Conservation (phyloP, 2,888 invertebrate species). For the Psylliodes chrysocephalus region DNA sequence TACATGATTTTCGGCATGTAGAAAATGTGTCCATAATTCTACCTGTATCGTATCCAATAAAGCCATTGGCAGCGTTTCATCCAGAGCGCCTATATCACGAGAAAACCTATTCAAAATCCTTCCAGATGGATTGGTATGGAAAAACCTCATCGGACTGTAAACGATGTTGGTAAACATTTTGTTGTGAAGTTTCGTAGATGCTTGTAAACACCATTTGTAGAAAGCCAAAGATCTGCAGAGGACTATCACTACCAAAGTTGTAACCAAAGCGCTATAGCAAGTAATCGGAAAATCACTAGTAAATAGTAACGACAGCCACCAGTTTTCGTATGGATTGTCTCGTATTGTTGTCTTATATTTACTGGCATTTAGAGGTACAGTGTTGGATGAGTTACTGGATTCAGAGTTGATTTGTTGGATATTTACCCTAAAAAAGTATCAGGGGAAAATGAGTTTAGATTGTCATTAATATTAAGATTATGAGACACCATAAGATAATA, state of each 20-base stretch:
- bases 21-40: slow-evolving; percentile 8
- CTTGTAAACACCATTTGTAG: slow-evolving; percentile 66
- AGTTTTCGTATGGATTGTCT: slow-evolving; percentile 15
- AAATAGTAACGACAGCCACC: slow-evolving; percentile 25
- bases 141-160: slow-evolving; percentile 74
- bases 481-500: too few species aligned
- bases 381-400: neutral
- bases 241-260: slow-evolving; percentile 51
- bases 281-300: slow-evolving; percentile 1
- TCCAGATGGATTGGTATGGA: slow-evolving; percentile 74
- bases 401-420: slow-evolving; percentile 15
- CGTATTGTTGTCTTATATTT: neutral
- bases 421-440: slow-evolving; percentile 26
- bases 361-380: too few species aligned
- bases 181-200: slow-evolving; percentile 70
- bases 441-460: too few species aligned
- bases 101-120: slow-evolving; percentile 77
- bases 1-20: too few species aligned
- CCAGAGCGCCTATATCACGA: slow-evolving; percentile 74
- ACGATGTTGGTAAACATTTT: slow-evolving; percentile 69
- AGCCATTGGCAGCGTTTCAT: slow-evolving; percentile 66
- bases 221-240: slow-evolving; percentile 66
- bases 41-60: slow-evolving; percentile 66
- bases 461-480: too few species aligned
- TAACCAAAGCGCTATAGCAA: slow-evolving; percentile 25